Evolutionary conservation across 2,797 vertebrate genomes (phyloP).

Genomic region (Manis pentadactyla): DNA sequence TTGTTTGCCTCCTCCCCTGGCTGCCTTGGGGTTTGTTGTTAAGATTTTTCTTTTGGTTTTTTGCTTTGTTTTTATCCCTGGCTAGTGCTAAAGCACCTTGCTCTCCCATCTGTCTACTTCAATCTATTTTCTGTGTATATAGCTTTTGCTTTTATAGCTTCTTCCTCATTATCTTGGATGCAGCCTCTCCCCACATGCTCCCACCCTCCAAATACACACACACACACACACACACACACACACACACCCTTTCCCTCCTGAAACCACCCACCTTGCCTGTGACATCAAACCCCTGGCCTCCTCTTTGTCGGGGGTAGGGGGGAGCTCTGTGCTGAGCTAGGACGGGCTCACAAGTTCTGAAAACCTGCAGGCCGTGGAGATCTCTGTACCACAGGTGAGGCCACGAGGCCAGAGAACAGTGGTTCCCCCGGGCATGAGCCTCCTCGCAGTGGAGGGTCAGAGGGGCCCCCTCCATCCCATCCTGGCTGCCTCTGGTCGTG

Average conservation of each 20-base stretch:
- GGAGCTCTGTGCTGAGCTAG: neutral
- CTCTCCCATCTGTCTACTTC: constrained; percentile 12
- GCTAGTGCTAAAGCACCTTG: constrained; percentile 36
- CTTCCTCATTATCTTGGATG: neutral
- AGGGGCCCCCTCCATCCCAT: neutral
- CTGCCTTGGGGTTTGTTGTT: neutral
- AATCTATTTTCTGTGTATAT: neutral
- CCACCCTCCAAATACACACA: neutral
- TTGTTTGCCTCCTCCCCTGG: neutral
- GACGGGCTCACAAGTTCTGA: neutral
- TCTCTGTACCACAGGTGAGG: neutral
- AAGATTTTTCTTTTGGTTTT: neutral
- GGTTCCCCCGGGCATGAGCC: neutral
- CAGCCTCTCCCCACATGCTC: neutral
- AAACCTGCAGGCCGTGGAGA: neutral
- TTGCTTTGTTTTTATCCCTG: constrained; percentile 15
- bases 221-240: neutral
- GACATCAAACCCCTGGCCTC: neutral
- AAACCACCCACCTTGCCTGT: neutral
- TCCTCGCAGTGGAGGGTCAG: fast-evolving
- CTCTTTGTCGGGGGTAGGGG: neutral
- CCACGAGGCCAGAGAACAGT: neutral
- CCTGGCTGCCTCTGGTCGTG: neutral
- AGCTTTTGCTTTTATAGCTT: neutral
- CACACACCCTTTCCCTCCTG: neutral